Conservation (phyloP, 2,888 invertebrate species). For the Orchestes rusci region DNA sequence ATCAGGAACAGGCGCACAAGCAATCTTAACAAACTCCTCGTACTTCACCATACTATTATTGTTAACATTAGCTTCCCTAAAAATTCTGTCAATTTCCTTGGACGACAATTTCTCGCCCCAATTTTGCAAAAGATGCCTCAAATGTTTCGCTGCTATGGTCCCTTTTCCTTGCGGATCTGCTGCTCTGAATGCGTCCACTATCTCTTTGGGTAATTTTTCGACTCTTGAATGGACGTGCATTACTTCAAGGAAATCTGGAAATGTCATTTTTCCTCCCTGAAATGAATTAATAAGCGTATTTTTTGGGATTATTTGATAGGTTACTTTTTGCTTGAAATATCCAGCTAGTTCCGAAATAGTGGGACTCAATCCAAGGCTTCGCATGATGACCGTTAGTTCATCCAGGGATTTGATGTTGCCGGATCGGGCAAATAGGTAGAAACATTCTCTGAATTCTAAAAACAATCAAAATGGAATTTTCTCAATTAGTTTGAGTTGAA, state of each 20-base stretch:
- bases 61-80: conserved; percentile 83
- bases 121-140: conserved; percentile 77
- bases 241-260: conserved; percentile 91
- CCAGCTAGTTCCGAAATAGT: conserved; percentile 84
- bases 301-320: too few relatives aligned
- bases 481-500: too few relatives aligned
- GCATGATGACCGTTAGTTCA: conserved; percentile 89
- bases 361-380: conserved; percentile 89
- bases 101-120: conserved; percentile 89
- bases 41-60: conserved; percentile 76
- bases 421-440: conserved; percentile 85
- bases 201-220: conserved; percentile 77
- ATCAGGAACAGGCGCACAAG: conserved; percentile 88
- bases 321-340: conserved; percentile 65
- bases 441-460: conserved; percentile 92
- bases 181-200: conserved; percentile 84
- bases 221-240: conserved; percentile 87
- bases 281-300: conserved; percentile 14
- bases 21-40: conserved; percentile 86
- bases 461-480: conserved; percentile 26
- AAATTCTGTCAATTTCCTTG: conserved; percentile 79
- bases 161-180: conserved; percentile 70
- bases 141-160: conserved; percentile 71
- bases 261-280: conserved; percentile 82
- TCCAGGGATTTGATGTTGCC: conserved; percentile 84